phyloP scores from a whole-genome alignment of 2,113 vertebrate genomes.

The Perognathus longimembris region DNA sequence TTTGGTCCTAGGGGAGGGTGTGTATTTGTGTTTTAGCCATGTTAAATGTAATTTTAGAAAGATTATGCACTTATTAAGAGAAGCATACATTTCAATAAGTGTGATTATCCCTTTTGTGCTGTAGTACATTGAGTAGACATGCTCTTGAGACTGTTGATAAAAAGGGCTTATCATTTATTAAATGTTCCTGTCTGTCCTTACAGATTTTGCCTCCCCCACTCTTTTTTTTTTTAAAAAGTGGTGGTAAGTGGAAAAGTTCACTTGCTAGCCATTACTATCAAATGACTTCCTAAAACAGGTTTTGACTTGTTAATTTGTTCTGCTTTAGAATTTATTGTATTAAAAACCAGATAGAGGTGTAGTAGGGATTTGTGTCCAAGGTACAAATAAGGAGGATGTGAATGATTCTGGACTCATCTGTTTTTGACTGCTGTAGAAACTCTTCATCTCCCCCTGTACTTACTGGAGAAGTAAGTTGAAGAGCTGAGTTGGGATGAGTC shows the following conservation, averaged over 20 bases:
- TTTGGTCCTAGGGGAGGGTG: neutral
- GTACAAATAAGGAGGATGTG: neutral
- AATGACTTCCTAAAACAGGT: neutral
- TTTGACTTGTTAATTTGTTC: constrained; percentile 21
- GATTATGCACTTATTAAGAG: neutral
- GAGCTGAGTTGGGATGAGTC: neutral
- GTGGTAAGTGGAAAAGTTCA: neutral
- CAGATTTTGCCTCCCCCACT: neutral
- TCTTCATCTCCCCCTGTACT: constrained; percentile 38
- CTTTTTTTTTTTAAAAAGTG: too few species aligned
- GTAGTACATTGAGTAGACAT: constrained; percentile 16
- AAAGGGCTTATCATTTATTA: constrained; percentile 16
- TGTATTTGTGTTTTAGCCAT: neutral
- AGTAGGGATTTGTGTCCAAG: constrained; percentile 47
- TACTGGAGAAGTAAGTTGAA: constrained; percentile 32
- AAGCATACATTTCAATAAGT: neutral
- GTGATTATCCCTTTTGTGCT: neutral
- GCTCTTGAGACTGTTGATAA: constrained; percentile 16
- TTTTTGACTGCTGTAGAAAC: constrained; percentile 14
- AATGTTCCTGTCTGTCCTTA: neutral
- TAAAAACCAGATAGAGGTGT: constrained; percentile 17
- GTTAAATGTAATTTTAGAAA: constrained; percentile 34
- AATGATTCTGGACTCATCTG: neutral
- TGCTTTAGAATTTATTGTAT: constrained; percentile 8
- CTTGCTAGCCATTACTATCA: constrained; percentile 21